Base-by-base conservation (phyloP, 2,797 vertebrate genomes). In the Melanotaenia trifasciata region DNA sequence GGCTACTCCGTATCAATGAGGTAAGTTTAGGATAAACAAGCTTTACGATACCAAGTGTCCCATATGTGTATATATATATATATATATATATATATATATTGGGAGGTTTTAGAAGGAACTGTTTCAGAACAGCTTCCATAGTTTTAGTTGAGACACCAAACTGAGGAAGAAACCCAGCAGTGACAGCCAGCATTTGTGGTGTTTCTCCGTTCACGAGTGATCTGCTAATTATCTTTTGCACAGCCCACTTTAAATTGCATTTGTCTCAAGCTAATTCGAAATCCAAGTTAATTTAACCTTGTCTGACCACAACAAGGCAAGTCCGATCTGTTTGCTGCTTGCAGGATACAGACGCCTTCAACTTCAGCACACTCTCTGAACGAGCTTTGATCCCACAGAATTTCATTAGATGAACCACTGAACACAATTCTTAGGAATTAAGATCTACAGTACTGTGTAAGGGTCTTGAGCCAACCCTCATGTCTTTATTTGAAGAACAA, bases 211-310 rank as follows among this genome's bases (percentile, higher is more conserved):
- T 70, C 43, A 67, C 54, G 5, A 72, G 50, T 22, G 16, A 75
- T 57, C 68, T 61, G 64, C 57, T 75, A 57, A 81, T 86, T 73
- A 67, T 72, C 75, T 63, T 18, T 61, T n/a, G 40, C 58, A 61
- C 45, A 66, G 60, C 45, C 67, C 36, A 38, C 58, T 76, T 80
- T 72, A 83, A 74, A 73, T 77, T 67, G 24, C 78, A 79, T 81
- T 86, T 67, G 74, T 87, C 73, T 69, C 58, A n/a, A 70, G 58
- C 36, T 75, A 62, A 70, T 81, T 76, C 58, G 72, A 64, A 69
- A 79, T 70, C 66, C 47, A 77, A 70, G 68, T 45, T 58, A 68
- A 18, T 76, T 78, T 60, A 85, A 75, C 70, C 72, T 64, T 36
- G 72, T 11, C 58, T 50, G 36, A 58, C 69, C 43, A 57, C 67